Conservation (phyloP, 2,113 vertebrate species). For the Elgaria multicarinata region DNA sequence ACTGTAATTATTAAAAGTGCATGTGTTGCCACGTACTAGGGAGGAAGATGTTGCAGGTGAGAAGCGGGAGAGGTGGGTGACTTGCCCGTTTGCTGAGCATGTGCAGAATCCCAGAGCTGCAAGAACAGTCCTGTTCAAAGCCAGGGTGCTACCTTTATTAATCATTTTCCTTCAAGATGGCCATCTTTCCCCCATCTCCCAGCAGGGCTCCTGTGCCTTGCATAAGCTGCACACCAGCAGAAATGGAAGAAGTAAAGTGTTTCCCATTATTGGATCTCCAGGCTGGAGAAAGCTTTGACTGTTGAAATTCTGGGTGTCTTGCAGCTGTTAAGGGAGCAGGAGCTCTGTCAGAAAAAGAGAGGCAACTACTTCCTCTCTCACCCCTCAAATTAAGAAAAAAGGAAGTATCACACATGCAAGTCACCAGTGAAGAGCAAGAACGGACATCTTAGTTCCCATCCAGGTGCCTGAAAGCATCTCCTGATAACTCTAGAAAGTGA, state of each 20-base stretch:
- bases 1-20: too few relatives aligned
- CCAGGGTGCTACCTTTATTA: too few relatives aligned
- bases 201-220: background rate
- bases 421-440: background rate
- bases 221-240: background rate
- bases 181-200: background rate
- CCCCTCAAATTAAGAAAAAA: background rate
- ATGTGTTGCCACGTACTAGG: too few relatives aligned
- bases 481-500: background rate
- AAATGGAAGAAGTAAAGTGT: background rate
- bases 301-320: background rate
- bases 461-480: too few relatives aligned
- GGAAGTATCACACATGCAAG: too few relatives aligned
- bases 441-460: rapidly evolving
- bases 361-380: background rate
- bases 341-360: background rate
- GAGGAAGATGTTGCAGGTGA: background rate
- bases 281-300: background rate
- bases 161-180: background rate
- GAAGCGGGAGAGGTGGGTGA: too few relatives aligned
- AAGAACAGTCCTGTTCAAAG: background rate
- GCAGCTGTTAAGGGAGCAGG: background rate
- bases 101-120: background rate
- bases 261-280: background rate
- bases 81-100: background rate